Evolutionary conservation across 2,888 invertebrate genomes (phyloP).

Genomic region (Lacanobia wlatinum): DNA sequence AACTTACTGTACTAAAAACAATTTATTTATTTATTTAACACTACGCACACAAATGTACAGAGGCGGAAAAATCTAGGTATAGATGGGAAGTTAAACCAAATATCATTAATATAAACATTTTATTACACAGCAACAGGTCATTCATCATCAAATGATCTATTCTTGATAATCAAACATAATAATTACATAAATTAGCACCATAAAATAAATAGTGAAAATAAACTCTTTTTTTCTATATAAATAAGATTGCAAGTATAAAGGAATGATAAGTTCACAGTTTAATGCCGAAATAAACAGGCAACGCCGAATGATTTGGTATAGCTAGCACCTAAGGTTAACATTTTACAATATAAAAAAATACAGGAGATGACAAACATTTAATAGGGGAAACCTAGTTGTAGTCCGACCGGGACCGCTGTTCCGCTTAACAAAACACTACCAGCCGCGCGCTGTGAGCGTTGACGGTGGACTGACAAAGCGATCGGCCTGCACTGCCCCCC

Average conservation of each 20-base stretch:
- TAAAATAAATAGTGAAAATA: conserved; percentile 56
- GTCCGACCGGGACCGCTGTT: too few relatives aligned
- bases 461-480: too few relatives aligned
- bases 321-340: conserved; percentile 53
- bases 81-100: conserved; percentile 18
- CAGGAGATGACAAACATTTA: background rate
- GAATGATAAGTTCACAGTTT: conserved; percentile 73
- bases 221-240: conserved; percentile 43
- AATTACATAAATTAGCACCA: conserved; percentile 60
- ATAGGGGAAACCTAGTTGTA: background rate
- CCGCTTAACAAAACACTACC: too few relatives aligned
- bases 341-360: conserved; percentile 3
- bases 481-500: too few relatives aligned
- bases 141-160: conserved; percentile 20
- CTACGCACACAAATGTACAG: too few relatives aligned
- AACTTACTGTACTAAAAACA: background rate
- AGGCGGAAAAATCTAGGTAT: background rate
- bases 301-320: conserved; percentile 48
- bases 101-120: conserved; percentile 29
- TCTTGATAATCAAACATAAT: conserved; percentile 12
- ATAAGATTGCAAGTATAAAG: conserved; percentile 63
- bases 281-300: conserved; percentile 52
- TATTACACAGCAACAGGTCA: conserved; percentile 45
- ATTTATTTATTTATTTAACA: too few relatives aligned
- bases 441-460: too few relatives aligned